phyloP scores from a whole-genome alignment of 1,140 invertebrate species.

The Papilio aristodemus region DNA sequence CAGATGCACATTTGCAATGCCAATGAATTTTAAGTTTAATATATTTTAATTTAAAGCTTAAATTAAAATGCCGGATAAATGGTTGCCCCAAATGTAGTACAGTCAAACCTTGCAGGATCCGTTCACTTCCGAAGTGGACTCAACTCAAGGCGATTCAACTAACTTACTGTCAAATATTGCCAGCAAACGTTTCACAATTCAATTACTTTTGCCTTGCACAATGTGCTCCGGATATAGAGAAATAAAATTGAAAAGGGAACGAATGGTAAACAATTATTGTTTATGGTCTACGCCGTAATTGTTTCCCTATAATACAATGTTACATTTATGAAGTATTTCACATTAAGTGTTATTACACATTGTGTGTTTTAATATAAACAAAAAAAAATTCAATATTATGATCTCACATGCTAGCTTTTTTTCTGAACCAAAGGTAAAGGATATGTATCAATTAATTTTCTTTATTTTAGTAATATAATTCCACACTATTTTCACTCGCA shows the following conservation, averaged over 20 bases:
- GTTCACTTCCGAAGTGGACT: constrained; percentile 37
- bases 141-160: constrained; percentile 21
- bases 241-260: constrained; percentile 8
- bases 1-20: constrained; percentile 13
- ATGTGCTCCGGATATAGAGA: not conserved
- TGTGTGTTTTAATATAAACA: too few species aligned
- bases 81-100: constrained; percentile 34
- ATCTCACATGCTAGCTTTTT: too few species aligned
- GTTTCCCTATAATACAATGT: not conserved
- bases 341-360: too few species aligned
- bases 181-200: not conserved
- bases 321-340: not conserved
- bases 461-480: too few species aligned
- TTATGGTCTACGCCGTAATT: not conserved
- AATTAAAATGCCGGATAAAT: too few species aligned
- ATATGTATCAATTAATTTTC: too few species aligned
- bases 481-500: too few species aligned
- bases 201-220: constrained; percentile 15
- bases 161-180: constrained; percentile 24
- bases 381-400: too few species aligned
- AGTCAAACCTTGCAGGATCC: constrained; percentile 35
- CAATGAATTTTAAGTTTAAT: not conserved
- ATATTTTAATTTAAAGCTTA: not conserved
- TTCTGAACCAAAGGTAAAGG: too few species aligned
- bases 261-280: not conserved